Base-by-base conservation (phyloP, 2,888 invertebrate genomes). In the Bugula neritina region DNA sequence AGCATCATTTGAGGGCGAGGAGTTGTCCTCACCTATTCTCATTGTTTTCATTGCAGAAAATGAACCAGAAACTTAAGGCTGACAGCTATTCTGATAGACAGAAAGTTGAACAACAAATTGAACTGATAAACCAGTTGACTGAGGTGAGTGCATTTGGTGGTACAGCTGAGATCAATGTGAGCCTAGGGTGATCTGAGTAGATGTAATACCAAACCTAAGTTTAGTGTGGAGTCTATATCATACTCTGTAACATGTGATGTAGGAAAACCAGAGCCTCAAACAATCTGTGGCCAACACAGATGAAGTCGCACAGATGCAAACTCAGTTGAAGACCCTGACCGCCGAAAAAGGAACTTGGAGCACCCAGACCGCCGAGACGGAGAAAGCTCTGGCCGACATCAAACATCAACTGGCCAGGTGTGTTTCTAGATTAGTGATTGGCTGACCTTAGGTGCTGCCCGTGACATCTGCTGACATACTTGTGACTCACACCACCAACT, bases 201-300 rank as follows among this genome's bases (percentile, higher is more conserved):
- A n/a, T n/a, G n/a, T n/a, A n/a, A n/a, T n/a, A n/a, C n/a, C n/a
- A n/a, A n/a, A n/a, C n/a, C n/a, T n/a, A n/a, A n/a, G n/a, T n/a
- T n/a, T n/a, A n/a, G n/a, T n/a, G n/a, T n/a, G n/a, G n/a, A n/a
- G 17, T 43, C 43, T 43, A 43, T 17, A 43, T 43, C 43, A 43
- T 43, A 43, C 43, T 17, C 43, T 43, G 43, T 43, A 17, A 17
- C 43, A n/a, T n/a, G n/a, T n/a, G n/a, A n/a, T n/a, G 10, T 27
- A 63, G 63, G 63, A 63, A 31, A 63, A 63, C 31, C 63, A 63
- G n/a, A 63, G 63, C 27, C 63, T 63, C 2, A 63, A 63, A n/a
- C 63, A 63, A 31, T 63, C 63, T 29, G 63, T 63, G 10, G 63
- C 63, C 31, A 63, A 63, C n/a, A 63, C 63, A 34, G 63, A 63